Evolutionary conservation across 2,797 vertebrate species (phyloP).

Genomic region (Bovichtus diacanthus): DNA sequence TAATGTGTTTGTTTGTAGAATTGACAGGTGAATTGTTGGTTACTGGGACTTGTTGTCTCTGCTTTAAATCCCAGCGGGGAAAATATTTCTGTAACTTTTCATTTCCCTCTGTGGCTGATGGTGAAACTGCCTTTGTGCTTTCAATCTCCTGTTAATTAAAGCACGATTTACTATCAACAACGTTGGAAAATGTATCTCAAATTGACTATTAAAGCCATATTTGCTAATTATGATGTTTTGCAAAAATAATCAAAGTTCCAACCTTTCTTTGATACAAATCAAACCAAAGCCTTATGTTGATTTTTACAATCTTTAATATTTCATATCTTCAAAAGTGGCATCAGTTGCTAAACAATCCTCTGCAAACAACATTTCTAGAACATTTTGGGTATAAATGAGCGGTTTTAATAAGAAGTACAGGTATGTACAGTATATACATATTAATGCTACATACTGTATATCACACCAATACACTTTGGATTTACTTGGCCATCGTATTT

Average conservation of each 20-base stretch:
- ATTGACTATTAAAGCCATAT: not conserved
- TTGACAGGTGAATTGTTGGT: conserved; percentile 11
- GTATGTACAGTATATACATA: conserved; percentile 55
- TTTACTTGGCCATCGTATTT: conserved; percentile 27
- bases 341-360: conserved; percentile 61
- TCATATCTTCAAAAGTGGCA: conserved; percentile 61
- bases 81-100: not conserved
- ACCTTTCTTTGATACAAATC: conserved; percentile 24
- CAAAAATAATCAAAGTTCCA: no score
- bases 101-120: not conserved
- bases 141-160: not conserved
- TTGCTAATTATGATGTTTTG: not conserved
- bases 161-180: not conserved
- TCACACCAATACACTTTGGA: conserved; percentile 34
- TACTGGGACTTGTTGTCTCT: conserved; percentile 1
- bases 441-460: conserved; percentile 53
- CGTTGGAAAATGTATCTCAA: not conserved
- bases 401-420: conserved; percentile 47
- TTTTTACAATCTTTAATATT: conserved; percentile 67
- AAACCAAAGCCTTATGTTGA: conserved; percentile 15
- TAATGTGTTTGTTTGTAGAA: not conserved
- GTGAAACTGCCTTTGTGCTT: not conserved
- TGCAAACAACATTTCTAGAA: conserved; percentile 57
- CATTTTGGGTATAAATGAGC: conserved; percentile 58
- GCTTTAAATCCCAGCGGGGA: not conserved